phyloP scores from a whole-genome alignment of 2,797 vertebrate genomes.

The Spinus pinus region DNA sequence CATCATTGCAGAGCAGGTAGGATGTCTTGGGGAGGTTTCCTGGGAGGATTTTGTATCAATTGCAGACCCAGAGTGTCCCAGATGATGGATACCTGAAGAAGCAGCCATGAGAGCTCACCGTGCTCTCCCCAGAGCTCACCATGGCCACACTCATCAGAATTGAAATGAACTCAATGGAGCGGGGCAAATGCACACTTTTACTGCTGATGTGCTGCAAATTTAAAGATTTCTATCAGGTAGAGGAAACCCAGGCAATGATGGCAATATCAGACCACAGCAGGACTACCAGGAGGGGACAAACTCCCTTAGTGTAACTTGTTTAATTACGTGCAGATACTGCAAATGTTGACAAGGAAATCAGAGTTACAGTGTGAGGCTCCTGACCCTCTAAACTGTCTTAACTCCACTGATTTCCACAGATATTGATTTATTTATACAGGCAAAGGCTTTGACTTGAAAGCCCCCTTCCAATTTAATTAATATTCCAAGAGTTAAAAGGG shows the following conservation, averaged over 20 bases:
- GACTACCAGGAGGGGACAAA: not conserved
- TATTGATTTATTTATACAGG: not conserved
- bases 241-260: not conserved
- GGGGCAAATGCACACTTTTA: not conserved
- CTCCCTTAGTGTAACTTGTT: not conserved
- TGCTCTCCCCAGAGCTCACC: not conserved
- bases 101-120: not conserved
- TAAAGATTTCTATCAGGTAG: not conserved
- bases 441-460: not conserved
- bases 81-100: not conserved
- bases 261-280: not conserved
- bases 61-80: not conserved
- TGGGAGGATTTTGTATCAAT: not conserved
- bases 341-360: not conserved
- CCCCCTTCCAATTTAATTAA: not conserved
- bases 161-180: not conserved
- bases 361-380: not conserved
- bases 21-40: not conserved
- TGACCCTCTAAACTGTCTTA: not conserved
- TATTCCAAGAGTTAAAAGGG: not conserved
- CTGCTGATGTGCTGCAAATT: not conserved
- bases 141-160: not conserved
- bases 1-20: not conserved
- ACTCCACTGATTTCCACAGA: not conserved
- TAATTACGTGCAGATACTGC: not conserved